Evolutionary conservation across 2,888 invertebrate genomes (phyloP).

Genomic region (Phyllotreta cruciferae): DNA sequence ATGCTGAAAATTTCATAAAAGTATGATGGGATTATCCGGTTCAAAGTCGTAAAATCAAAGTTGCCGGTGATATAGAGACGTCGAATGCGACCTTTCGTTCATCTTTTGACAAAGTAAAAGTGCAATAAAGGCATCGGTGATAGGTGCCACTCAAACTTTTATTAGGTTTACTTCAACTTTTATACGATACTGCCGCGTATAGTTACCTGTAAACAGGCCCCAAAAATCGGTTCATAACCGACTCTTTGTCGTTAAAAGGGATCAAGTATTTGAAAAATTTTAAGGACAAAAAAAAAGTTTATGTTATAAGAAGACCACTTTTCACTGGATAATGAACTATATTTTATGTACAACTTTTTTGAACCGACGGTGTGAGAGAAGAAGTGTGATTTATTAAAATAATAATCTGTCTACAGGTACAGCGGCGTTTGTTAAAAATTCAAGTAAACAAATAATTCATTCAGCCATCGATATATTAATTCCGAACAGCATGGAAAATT

Average conservation of each 20-base stretch:
- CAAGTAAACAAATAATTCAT: too few relatives aligned
- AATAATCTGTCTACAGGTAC: too few relatives aligned
- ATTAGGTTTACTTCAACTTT: slow-evolving; percentile 46
- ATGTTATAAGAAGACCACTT: neutral
- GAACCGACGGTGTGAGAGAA: too few relatives aligned
- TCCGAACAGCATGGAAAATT: neutral
- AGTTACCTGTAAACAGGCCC: slow-evolving; percentile 15
- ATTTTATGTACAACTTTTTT: too few relatives aligned
- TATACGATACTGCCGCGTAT: slow-evolving; percentile 21
- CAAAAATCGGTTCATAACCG: slow-evolving; percentile 20
- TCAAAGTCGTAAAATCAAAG: slow-evolving; percentile 41
- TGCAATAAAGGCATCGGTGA: slow-evolving; percentile 47
- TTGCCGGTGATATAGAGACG: slow-evolving; percentile 36
- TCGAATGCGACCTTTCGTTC: slow-evolving; percentile 31
- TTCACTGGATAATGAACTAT: too few relatives aligned
- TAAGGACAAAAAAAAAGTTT: slow-evolving; percentile 4
- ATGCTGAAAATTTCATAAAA: slow-evolving; percentile 26
- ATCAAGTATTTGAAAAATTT: slow-evolving; percentile 19
- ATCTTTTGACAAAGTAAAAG: slow-evolving; percentile 47
- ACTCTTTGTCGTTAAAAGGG: slow-evolving; percentile 13
- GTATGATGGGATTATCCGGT: slow-evolving; percentile 21
- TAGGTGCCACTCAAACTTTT: slow-evolving; percentile 46
- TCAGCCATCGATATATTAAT: too few relatives aligned
- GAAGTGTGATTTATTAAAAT: too few relatives aligned
- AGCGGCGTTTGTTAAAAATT: too few relatives aligned